Percentiles rank a stretch among this genome's conserved stretches.
Conservation (phyloP, 2,113 vertebrate genomes). For the Caretta caretta region DNA sequence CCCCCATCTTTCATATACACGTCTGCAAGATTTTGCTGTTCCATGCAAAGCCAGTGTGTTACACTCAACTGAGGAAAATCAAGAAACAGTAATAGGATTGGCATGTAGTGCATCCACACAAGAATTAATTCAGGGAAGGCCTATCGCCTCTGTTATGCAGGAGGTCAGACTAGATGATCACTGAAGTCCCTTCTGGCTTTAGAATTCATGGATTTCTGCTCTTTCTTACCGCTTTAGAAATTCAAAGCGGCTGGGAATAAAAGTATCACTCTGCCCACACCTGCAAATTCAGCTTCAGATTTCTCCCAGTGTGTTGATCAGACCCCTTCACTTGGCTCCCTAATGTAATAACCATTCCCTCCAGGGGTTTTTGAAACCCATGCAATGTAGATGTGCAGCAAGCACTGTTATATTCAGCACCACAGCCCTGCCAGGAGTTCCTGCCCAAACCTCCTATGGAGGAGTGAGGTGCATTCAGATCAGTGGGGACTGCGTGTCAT, state of each 20-base stretch:
- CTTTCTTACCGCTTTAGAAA: no score
- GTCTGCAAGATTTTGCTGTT: no score
- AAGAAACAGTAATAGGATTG: no score
- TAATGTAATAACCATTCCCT: not conserved
- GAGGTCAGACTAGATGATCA: no score
- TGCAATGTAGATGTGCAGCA: not conserved
- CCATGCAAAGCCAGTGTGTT: no score
- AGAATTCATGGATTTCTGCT: no score
- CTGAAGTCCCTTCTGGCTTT: no score
- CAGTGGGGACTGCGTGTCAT: not conserved
- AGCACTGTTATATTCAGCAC: not conserved
- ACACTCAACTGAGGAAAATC: no score
- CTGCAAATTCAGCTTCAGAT: not conserved
- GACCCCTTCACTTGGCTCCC: accelerated
- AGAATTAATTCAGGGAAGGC: no score
- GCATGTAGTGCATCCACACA: no score
- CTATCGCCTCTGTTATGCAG: no score
- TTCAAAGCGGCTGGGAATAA: not conserved
- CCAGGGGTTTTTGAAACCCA: not conserved
- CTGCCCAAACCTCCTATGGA: not conserved
- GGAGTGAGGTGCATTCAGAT: not conserved
- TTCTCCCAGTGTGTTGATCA: not conserved
- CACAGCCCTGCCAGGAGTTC: not conserved
- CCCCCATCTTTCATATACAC: no score
- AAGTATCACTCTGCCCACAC: accelerated